Conservation (phyloP, 2,113 vertebrate genomes). For the Urocitellus parryii region DNA sequence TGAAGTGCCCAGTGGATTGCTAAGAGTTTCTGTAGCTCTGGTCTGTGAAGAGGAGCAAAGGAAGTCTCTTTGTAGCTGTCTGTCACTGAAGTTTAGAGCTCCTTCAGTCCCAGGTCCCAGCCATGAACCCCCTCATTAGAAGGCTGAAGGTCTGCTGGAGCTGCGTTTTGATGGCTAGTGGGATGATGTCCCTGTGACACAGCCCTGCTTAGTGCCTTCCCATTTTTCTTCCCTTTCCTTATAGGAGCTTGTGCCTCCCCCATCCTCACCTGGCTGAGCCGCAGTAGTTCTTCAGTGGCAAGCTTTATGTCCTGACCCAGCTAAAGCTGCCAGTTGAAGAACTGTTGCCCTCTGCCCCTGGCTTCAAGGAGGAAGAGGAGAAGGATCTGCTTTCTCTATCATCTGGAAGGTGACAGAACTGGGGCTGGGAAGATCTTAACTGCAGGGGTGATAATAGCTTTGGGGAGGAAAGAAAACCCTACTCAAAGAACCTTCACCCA, state of each 20-base stretch:
- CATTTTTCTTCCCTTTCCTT: conserved; percentile 66
- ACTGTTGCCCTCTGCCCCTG: conserved; percentile 99
- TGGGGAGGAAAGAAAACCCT: background rate
- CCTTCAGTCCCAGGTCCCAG: background rate
- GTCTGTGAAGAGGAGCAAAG: conserved; percentile 37
- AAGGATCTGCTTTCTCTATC: conserved; percentile 53
- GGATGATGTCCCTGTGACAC: background rate
- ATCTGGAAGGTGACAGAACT: conserved; percentile 79
- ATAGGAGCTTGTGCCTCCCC: conserved; percentile 69
- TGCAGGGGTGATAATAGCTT: background rate
- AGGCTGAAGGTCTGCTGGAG: conserved; percentile 4
- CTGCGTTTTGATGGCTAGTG: conserved; percentile 1
- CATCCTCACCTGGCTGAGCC: conserved; percentile 92
- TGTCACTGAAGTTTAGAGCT: background rate
- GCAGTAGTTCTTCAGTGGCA: conserved; percentile 99
- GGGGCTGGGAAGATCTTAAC: conserved; percentile 54
- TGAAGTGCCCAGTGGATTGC: background rate
- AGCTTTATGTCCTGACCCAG: conserved; percentile 99
- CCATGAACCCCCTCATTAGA: background rate
- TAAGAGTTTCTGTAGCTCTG: background rate
- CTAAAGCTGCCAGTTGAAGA: conserved; percentile 99
- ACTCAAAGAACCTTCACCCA: conserved; percentile 26
- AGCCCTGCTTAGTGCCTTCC: conserved; percentile 59
- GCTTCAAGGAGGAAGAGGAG: conserved; percentile 84
- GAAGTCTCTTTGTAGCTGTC: background rate